Percentiles rank a stretch among this genome's conserved stretches.
Evolutionary conservation across 2,113 vertebrate species (phyloP).

Genomic region (Bujurquina vittata): DNA sequence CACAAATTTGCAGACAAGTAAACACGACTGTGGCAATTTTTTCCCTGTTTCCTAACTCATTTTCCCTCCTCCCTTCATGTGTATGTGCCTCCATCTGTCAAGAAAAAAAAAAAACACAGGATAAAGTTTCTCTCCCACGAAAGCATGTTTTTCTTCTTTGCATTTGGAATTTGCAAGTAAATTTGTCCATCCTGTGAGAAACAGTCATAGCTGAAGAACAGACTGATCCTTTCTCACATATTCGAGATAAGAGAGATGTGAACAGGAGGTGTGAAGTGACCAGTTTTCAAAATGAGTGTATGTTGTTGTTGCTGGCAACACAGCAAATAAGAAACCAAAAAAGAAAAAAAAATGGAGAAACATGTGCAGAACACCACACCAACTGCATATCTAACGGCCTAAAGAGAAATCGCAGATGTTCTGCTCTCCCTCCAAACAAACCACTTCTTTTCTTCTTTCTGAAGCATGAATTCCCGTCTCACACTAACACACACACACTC

Average conservation of each 20-base stretch:
- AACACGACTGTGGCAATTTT: slow-evolving; percentile 67
- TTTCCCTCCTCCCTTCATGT: background rate
- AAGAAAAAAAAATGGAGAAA: background rate
- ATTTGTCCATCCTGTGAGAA: slow-evolving; percentile 22
- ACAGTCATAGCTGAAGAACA: slow-evolving; percentile 41
- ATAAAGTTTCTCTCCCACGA: background rate
- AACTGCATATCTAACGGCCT: slow-evolving; percentile 43
- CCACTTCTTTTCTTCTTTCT: slow-evolving; percentile 68
- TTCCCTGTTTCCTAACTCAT: slow-evolving; percentile 27
- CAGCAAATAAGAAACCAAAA: slow-evolving; percentile 22
- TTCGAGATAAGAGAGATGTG: slow-evolving; percentile 51
- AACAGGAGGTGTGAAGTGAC: slow-evolving; percentile 63
- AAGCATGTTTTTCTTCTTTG: slow-evolving; percentile 6
- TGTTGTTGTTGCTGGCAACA: slow-evolving; percentile 32
- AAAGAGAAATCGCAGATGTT: slow-evolving; percentile 73
- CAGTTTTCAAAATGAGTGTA: slow-evolving; percentile 38
- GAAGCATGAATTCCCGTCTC: slow-evolving; percentile 62
- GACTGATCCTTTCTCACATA: slow-evolving; percentile 44
- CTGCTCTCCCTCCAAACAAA: slow-evolving; percentile 61
- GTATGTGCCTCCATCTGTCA: background rate
- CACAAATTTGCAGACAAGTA: slow-evolving; percentile 69
- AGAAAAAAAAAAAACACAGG: slow-evolving; percentile 2
- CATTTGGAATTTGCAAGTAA: background rate
- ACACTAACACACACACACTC: slow-evolving; percentile 22
- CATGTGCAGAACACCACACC: slow-evolving; percentile 44